These are phyloP conservation scores for Agelas oroides DNA, from an alignment of 37 sponge, comb jelly and placozoan genomes.

Conservation along the genomic window DNA sequence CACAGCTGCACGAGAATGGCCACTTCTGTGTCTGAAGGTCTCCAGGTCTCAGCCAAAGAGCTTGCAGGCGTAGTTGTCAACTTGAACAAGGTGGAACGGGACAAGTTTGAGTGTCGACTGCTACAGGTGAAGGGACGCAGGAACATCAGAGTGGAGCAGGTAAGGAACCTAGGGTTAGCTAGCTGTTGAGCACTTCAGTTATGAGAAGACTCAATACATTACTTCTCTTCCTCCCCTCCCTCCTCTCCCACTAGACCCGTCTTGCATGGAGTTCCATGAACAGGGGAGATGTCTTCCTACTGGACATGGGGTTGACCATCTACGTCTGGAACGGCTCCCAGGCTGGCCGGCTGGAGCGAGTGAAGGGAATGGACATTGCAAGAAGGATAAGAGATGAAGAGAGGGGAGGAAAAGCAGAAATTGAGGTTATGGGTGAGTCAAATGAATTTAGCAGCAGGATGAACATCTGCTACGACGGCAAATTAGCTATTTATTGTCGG, in stretches of 20 bases:
- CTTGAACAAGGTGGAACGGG: constrained; percentile 81
- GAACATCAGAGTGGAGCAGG: constrained; percentile 80
- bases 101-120: constrained; percentile 78
- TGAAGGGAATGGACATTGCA: constrained; percentile 91
- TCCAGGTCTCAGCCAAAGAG: constrained; percentile 16
- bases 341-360: constrained; percentile 81
- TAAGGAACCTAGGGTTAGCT: neutral
- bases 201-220: too few species aligned
- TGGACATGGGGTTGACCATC: constrained; percentile 80
- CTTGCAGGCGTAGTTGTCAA: constrained; percentile 78
- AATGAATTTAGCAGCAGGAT: too few species aligned
- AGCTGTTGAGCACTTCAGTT: too few species aligned
- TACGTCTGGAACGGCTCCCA: constrained; percentile 88
- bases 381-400: constrained; percentile 89
- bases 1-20: too few species aligned
- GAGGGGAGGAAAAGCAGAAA: constrained; percentile 73
- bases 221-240: too few species aligned
- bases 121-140: constrained; percentile 90
- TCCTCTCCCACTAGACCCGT: constrained; percentile 19
- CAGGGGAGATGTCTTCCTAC: constrained; percentile 93
- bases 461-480: too few species aligned
- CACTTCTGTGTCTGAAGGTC: too few species aligned
- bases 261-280: constrained; percentile 84
- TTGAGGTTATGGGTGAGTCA: constrained; percentile 63
- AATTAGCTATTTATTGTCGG: too few species aligned